Evolutionary conservation across 2,797 vertebrate genomes (phyloP).

Genomic region (Acipenser oxyrinchus): DNA sequence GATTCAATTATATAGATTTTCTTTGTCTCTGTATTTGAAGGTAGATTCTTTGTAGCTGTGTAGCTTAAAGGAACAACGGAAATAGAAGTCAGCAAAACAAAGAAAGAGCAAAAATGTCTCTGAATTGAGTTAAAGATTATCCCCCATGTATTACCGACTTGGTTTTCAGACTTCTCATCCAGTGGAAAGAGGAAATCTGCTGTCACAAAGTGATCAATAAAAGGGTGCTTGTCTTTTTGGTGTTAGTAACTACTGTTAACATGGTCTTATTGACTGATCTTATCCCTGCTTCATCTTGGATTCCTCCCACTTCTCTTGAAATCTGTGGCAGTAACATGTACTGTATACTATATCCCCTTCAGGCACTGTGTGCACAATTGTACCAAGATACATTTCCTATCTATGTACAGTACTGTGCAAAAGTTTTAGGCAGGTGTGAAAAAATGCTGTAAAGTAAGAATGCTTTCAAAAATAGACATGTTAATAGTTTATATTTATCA

Average conservation of each 20-base stretch:
- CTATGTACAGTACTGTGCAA: too few species aligned
- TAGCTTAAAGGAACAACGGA: not conserved
- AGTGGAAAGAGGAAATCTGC: not conserved
- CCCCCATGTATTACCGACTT: not conserved
- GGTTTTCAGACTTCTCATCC: not conserved
- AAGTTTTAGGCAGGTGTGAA: too few species aligned
- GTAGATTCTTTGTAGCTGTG: not conserved
- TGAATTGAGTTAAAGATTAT: not conserved
- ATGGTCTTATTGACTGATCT: slow-evolving; percentile 5
- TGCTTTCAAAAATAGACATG: too few species aligned
- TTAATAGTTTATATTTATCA: too few species aligned
- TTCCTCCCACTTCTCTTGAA: too few species aligned
- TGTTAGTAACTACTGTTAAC: slow-evolving; percentile 2
- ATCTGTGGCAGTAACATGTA: too few species aligned
- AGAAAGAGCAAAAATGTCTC: not conserved
- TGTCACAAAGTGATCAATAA: not conserved
- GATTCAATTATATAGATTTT: not conserved
- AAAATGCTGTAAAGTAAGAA: too few species aligned
- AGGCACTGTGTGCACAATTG: too few species aligned
- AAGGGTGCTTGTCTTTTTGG: not conserved
- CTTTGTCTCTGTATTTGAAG: not conserved
- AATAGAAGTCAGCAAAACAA: not conserved
- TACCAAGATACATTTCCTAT: too few species aligned
- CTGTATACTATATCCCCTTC: too few species aligned
- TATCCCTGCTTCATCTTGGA: too few species aligned